phyloP scores from a whole-genome alignment of 2,113 vertebrate species.

The Rhinoptilus africanus region DNA sequence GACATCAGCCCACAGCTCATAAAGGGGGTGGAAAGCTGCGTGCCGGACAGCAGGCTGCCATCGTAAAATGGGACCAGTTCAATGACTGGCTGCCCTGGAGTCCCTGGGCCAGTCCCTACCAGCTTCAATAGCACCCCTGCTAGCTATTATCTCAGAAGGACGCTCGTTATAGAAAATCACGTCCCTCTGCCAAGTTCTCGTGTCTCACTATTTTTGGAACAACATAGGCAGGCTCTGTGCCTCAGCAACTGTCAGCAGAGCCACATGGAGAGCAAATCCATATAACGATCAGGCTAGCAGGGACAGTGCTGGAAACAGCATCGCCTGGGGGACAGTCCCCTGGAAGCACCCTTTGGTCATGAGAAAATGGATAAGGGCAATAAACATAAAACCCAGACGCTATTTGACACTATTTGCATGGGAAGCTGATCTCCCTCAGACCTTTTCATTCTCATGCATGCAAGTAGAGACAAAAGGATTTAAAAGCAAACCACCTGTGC shows the following conservation, averaged over 20 bases:
- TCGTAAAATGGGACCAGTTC: background rate
- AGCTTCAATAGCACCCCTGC: background rate
- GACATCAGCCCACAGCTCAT: background rate
- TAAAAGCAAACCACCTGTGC: conserved; percentile 42
- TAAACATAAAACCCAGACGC: conserved; percentile 22
- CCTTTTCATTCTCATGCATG: conserved; percentile 29
- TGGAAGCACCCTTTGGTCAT: conserved; percentile 15
- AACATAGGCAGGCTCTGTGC: background rate
- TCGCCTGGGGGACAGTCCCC: background rate
- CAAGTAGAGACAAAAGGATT: conserved; percentile 28
- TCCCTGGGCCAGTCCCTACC: background rate
- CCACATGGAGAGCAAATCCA: conserved; percentile 24
- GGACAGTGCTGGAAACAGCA: conserved; percentile 31
- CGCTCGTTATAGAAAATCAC: background rate
- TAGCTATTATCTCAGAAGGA: conserved; percentile 25
- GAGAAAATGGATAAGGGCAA: conserved; percentile 34
- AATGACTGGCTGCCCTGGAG: background rate
- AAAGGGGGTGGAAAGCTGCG: background rate
- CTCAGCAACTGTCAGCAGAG: conserved; percentile 12
- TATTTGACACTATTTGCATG: background rate
- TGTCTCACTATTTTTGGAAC: conserved; percentile 57
- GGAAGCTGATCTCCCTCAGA: conserved; percentile 8
- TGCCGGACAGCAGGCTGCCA: background rate
- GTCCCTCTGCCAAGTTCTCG: background rate
- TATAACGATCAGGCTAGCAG: background rate